phyloP scores from a whole-genome alignment of 2,888 invertebrate species.

The Suillia variegata region DNA sequence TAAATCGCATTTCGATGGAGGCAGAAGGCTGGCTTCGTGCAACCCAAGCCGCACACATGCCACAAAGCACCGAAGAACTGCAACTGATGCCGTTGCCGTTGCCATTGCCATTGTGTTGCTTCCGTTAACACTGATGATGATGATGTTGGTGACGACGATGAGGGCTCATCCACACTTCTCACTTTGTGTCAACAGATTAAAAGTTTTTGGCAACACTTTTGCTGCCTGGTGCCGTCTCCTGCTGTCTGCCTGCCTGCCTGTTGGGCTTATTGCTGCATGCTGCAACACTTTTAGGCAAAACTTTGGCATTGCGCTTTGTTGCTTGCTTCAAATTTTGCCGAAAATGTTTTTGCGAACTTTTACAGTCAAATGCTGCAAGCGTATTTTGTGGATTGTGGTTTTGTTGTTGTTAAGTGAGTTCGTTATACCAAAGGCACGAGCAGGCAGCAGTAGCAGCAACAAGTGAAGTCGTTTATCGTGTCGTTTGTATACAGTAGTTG shows the following conservation, averaged over 20 bases:
- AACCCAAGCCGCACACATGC: background rate
- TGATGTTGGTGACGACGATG: background rate
- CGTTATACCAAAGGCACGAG: background rate
- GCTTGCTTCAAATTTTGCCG: background rate
- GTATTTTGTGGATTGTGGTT: conserved; percentile 4
- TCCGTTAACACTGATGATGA: background rate
- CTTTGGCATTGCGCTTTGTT: background rate
- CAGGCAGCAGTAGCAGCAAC: background rate
- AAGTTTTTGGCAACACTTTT: conserved; percentile 6
- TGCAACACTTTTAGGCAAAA: background rate
- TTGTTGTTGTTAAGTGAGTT: background rate
- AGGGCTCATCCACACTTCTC: background rate
- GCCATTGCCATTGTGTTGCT: background rate
- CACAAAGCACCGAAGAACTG: background rate
- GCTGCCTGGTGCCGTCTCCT: background rate
- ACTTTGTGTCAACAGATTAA: conserved; percentile 4
- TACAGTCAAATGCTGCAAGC: background rate
- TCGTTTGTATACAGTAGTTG: too few relatives aligned
- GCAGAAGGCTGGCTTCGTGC: background rate
- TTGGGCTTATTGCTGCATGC: background rate
- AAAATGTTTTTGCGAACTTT: background rate
- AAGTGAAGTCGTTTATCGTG: background rate
- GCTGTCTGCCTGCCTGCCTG: background rate
- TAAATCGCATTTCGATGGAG: background rate
- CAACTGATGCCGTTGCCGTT: too few relatives aligned